Base-by-base conservation (phyloP, 1,140 invertebrate species). In the Plectus sambesii region DNA sequence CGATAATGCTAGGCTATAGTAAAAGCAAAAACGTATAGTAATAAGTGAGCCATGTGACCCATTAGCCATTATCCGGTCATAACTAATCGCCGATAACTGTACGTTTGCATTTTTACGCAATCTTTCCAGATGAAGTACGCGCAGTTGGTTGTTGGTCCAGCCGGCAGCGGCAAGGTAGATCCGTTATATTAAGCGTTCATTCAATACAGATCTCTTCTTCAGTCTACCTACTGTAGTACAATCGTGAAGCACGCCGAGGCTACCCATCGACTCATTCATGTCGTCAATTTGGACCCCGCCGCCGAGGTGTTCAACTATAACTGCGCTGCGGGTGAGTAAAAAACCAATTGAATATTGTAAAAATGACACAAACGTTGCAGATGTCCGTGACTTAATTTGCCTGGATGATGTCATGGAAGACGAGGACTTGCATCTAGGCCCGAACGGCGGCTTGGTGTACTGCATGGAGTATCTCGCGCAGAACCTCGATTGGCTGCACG, bases 351-450 rank as follows among this genome's bases (percentile, higher is more conserved):
- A 17, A 17, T 15, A 15, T 48, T 19, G 17, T 52, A 23, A n/a
- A 19, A 6, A 45, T 2, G 38, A 2, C 5, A 20, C 9, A 17
- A 37, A 17, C 25, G 27, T 66, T 61, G 22, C 53, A 77, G 92
- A 98, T 74, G 84, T 98, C 44, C 73, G 88, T 57, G 88, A 97
- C 59, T 72, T 97, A 24, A 94, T 98, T 64, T 80, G 86, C 53
- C 73, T 97, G 0, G 86, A 94, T 61, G 92, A 98, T 79, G 85
- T 83, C 0, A 93, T 94, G 87, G 87, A 94, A 72, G 88, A 93
- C 74, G 82, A 87, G 51, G 82, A 88, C 52, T 69, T 97, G n/a
- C 79, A 82, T 59, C 88, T 88, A 76, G 93, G 93, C 3, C 93
- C 92, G 0, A 99, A 99, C 75, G 93, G 93, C 36, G 92, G 86